phyloP scores from a whole-genome alignment of 1,140 invertebrate species.

The Limonius californicus region DNA sequence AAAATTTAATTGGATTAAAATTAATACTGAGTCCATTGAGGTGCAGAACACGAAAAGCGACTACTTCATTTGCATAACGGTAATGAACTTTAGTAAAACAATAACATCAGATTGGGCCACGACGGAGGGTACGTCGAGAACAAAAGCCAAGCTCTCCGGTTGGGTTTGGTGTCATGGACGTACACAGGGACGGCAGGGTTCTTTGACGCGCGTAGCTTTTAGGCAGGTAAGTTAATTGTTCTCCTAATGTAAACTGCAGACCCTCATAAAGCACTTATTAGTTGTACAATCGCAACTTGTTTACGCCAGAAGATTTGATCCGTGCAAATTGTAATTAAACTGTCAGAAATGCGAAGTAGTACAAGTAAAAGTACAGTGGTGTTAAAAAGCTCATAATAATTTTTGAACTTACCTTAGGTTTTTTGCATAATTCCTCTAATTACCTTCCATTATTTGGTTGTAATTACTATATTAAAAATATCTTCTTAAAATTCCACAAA shows the following conservation, averaged over 20 bases:
- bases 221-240: neutral
- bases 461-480: too few species aligned
- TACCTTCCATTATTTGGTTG: too few species aligned
- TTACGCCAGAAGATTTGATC: too few species aligned
- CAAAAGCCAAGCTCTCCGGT: constrained; percentile 10
- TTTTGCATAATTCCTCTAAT: too few species aligned
- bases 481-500: too few species aligned
- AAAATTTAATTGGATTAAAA: constrained; percentile 2
- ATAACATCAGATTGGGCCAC: constrained; percentile 1
- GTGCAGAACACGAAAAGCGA: constrained; percentile 27
- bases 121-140: neutral
- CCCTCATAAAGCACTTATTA: too few species aligned
- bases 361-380: too few species aligned
- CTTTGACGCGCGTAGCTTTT: neutral
- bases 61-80: constrained; percentile 7
- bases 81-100: constrained; percentile 1
- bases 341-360: too few species aligned
- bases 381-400: too few species aligned
- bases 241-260: neutral
- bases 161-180: neutral
- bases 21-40: neutral
- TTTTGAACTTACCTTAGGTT: too few species aligned
- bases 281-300: neutral
- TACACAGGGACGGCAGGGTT: constrained; percentile 5
- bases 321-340: too few species aligned